Evolutionary conservation across 2,888 invertebrate genomes (phyloP).

Genomic region (Ashinkailepas kermadecensis): DNA sequence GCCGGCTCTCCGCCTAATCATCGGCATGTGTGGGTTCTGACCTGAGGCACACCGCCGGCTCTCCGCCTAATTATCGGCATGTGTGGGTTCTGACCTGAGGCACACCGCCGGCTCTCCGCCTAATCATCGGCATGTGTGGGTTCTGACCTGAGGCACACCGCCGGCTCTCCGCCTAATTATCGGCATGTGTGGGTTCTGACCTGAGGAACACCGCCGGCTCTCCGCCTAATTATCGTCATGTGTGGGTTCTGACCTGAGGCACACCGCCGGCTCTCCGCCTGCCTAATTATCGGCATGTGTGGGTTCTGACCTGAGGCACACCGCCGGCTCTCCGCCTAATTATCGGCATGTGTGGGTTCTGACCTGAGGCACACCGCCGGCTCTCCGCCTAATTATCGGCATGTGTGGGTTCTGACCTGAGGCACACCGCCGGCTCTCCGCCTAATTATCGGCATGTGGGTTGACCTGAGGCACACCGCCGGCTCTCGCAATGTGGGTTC

Average conservation of each 20-base stretch:
- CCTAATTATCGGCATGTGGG: not conserved
- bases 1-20: not conserved
- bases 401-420: not conserved
- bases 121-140: not conserved
- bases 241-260: not conserved
- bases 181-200: not conserved
- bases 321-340: not conserved
- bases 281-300: not conserved
- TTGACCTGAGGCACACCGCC: not conserved
- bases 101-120: not conserved
- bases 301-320: not conserved
- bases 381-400: not conserved
- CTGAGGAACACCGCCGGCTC: not conserved
- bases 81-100: not conserved
- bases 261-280: not conserved
- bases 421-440: not conserved
- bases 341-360: not conserved
- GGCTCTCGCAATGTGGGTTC: not conserved
- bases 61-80: not conserved
- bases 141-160: not conserved
- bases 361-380: not conserved
- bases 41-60: not conserved
- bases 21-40: not conserved
- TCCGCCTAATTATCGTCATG: not conserved
- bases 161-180: not conserved